Evolutionary conservation across 2,888 invertebrate species (phyloP).

Genomic region (Hofmannophila pseudospretella): DNA sequence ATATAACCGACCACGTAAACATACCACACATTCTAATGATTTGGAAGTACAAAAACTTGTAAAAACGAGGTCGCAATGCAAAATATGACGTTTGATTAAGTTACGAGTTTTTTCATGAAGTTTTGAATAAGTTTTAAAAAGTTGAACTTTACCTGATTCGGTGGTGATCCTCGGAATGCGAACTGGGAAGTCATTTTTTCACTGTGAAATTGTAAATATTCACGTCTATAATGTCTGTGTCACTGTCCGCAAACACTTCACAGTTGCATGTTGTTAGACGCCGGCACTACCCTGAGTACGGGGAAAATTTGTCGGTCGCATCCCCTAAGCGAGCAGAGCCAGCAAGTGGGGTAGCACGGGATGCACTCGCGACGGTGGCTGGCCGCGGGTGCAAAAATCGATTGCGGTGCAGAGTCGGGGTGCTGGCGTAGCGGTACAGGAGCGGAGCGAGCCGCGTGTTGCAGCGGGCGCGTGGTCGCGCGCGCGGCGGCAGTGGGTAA

Average conservation of each 20-base stretch:
- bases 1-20: no score
- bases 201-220: slow-evolving; percentile 48
- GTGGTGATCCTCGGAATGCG: slow-evolving; percentile 74
- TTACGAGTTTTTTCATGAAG: slow-evolving; percentile 16
- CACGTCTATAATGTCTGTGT: slow-evolving; percentile 49
- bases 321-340: slow-evolving; percentile 28
- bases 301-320: slow-evolving; percentile 31
- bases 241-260: slow-evolving; percentile 72
- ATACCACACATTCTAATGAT: background rate
- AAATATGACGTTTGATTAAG: slow-evolving; percentile 8
- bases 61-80: slow-evolving; percentile 36
- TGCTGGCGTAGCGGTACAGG: slow-evolving; percentile 45
- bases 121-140: background rate
- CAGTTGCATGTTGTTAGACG: slow-evolving; percentile 59
- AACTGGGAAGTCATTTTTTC: slow-evolving; percentile 74
- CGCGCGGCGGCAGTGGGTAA: slow-evolving; percentile 79
- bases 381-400: slow-evolving; percentile 52
- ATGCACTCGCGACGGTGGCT: slow-evolving; percentile 46
- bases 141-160: slow-evolving; percentile 58
- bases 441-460: slow-evolving; percentile 63
- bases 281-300: slow-evolving; percentile 34
- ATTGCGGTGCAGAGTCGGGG: slow-evolving; percentile 52
- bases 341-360: slow-evolving; percentile 31
- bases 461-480: slow-evolving; percentile 79
- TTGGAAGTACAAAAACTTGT: slow-evolving; percentile 8